A percentile compares a stretch with the other conserved stretches of the same genome.
phyloP scores from a whole-genome alignment of 2,888 invertebrate genomes.

The Morpho helenor region DNA sequence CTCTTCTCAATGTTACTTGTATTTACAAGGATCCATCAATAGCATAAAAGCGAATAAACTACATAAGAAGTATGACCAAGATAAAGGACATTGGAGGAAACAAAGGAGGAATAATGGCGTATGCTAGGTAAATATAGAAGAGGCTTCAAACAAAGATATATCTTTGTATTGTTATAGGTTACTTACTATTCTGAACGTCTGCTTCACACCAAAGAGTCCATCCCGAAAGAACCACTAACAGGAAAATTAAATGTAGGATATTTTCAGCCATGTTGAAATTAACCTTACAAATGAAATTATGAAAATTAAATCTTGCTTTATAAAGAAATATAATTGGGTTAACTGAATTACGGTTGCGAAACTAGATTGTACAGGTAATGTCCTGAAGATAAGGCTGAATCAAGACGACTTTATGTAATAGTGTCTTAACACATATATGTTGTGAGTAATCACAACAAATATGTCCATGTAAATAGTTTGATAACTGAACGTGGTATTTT shows the following conservation, averaged over 20 bases:
- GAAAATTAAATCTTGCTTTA: constrained; percentile 1
- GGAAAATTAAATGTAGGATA: not conserved
- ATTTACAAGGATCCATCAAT: no score
- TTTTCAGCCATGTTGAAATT: constrained; percentile 4
- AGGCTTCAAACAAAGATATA: not conserved
- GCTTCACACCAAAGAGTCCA: constrained; percentile 5
- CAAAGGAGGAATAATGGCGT: no score
- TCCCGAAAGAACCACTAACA: not conserved
- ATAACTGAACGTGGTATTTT: not conserved
- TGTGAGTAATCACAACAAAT: not conserved
- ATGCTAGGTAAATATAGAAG: no score
- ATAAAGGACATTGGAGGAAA: no score
- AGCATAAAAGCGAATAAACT: no score
- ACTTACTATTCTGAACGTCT: constrained; percentile 3
- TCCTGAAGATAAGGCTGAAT: constrained; percentile 9
- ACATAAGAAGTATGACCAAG: no score
- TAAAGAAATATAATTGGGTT: constrained; percentile 1
- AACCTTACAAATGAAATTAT: not conserved
- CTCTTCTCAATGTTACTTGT: no score
- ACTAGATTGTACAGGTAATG: not conserved
- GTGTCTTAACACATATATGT: constrained; percentile 2
- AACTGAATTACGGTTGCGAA: not conserved
- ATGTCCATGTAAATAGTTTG: not conserved
- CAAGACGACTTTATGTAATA: not conserved
- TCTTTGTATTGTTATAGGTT: not conserved